Base-by-base conservation (phyloP, 2,888 invertebrate species). In the Alloplasta piceator region DNA sequence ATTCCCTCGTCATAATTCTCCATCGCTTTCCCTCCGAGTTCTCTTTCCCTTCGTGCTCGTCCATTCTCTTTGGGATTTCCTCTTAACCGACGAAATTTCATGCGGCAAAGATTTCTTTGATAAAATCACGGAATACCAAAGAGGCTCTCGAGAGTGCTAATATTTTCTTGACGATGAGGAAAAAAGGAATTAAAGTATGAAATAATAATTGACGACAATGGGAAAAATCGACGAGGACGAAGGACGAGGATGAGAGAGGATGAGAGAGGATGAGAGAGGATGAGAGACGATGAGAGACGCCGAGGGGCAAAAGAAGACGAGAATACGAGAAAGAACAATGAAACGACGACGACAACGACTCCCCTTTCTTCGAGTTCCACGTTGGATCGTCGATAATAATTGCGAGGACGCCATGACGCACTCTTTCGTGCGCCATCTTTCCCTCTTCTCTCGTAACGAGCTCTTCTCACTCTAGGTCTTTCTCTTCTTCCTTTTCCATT, bases 1-100 rank as follows among this genome's bases (percentile, higher is more conserved):
- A 88, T 89, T 88, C 88, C 26, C 89, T 89, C 87, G 85, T 88
- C 86, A 85, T 79, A 82, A 80, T 81, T 78, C 84, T 85, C 85
- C 84, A 80, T 84, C 86, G 86, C 85, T 79, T 80, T 78, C 64
- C 79, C 75, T 39, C 56, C 26, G n/a, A n/a, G n/a, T 60, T 7
- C 14, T 61, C 56, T 7, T 39, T 48, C 48, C 12, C 7, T 61
- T 14, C 14, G 9, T 12, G 16, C 60, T 5, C 6, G 26, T 43
- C 9, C 48, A 12, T 46, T 26, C 10, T 60, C 60, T 50, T 6
- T 41, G 12, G 26, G 48, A 5, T 38, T 26, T 41, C 16, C 67
- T 41, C 1, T 26, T 10, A 16, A 6, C 41, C 6, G 39, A 26
- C 63, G 26, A 66, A 75, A 39, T 60, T 58, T 58, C 61, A n/a